phyloP scores from a whole-genome alignment of 2,797 vertebrate species.

The Gephyroberyx darwinii region DNA sequence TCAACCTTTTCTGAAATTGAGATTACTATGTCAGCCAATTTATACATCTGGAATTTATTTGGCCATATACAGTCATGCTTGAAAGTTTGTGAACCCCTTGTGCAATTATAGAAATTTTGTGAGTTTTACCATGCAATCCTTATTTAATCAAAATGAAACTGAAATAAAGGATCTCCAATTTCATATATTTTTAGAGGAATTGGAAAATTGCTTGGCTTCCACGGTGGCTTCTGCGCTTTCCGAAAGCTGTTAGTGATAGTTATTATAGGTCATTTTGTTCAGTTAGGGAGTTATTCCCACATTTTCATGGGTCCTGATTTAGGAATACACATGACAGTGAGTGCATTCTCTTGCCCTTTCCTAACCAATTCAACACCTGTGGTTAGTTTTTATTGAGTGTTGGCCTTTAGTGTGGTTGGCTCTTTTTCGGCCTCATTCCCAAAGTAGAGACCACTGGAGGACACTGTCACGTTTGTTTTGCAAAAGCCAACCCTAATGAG shows the following conservation, averaged over 20 bases:
- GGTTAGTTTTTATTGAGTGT: constrained; percentile 55
- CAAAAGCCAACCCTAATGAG: constrained; percentile 7
- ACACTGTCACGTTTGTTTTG: constrained; percentile 10
- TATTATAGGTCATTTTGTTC: constrained; percentile 3
- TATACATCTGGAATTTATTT: background rate
- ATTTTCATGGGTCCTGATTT: constrained; percentile 6
- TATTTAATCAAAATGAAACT: too few species aligned
- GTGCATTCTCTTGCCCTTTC: constrained; percentile 28
- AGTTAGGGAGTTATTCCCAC: constrained; percentile 1
- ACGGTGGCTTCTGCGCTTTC: background rate
- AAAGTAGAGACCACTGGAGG: background rate
- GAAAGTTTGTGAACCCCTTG: too few species aligned
- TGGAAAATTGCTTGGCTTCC: background rate
- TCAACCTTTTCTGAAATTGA: background rate
- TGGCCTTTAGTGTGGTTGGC: constrained; percentile 33
- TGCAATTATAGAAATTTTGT: too few species aligned
- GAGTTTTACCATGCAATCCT: too few species aligned
- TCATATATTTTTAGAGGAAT: too few species aligned
- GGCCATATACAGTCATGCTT: background rate
- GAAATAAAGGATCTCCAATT: too few species aligned
- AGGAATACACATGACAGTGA: constrained; percentile 39
- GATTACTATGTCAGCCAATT: too few species aligned
- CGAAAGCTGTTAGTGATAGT: constrained; percentile 1
- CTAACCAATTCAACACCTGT: constrained; percentile 28
- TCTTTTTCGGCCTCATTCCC: constrained; percentile 35